These are phyloP conservation scores for Tragelaphus eurycerus DNA, from an alignment of 2,797 vertebrate genomes.

Conservation along the genomic window DNA sequence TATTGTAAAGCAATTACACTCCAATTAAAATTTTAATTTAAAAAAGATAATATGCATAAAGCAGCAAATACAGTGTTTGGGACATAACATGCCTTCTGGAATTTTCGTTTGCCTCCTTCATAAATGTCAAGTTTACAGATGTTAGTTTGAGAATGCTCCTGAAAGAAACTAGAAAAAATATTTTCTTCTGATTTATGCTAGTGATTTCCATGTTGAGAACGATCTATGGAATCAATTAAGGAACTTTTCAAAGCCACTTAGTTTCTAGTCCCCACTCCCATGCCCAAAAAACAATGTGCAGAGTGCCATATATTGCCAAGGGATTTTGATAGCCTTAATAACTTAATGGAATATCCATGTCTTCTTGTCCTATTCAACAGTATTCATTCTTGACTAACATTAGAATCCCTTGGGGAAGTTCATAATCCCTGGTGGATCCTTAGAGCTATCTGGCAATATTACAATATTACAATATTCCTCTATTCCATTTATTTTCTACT, in stretches of 20 bases:
- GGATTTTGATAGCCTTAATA: not conserved
- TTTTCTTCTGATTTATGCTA: not conserved
- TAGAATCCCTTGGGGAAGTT: not conserved
- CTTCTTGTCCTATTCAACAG: not conserved
- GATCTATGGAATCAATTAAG: not conserved
- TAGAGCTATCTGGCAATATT: not conserved
- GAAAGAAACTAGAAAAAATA: not conserved
- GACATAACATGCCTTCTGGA: not conserved
- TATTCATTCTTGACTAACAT: not conserved
- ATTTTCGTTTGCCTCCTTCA: not conserved
- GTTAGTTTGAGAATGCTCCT: not conserved
- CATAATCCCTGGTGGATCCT: not conserved
- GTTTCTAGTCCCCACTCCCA: not conserved
- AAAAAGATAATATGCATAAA: not conserved
- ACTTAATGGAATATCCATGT: not conserved
- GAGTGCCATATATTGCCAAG: not conserved
- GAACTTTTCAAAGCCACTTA: not conserved
- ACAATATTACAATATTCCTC: not conserved
- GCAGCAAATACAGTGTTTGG: not conserved
- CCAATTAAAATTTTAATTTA: not conserved
- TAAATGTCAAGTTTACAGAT: not conserved
- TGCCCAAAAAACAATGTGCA: rapidly evolving
- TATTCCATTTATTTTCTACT: not conserved
- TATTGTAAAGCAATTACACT: not conserved
- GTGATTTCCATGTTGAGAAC: not conserved